Percentiles rank a stretch among this genome's conserved stretches.
These are phyloP conservation scores for Ceyx cyanopectus DNA, from an alignment of 2,113 vertebrate species.

Conservation along the genomic window DNA sequence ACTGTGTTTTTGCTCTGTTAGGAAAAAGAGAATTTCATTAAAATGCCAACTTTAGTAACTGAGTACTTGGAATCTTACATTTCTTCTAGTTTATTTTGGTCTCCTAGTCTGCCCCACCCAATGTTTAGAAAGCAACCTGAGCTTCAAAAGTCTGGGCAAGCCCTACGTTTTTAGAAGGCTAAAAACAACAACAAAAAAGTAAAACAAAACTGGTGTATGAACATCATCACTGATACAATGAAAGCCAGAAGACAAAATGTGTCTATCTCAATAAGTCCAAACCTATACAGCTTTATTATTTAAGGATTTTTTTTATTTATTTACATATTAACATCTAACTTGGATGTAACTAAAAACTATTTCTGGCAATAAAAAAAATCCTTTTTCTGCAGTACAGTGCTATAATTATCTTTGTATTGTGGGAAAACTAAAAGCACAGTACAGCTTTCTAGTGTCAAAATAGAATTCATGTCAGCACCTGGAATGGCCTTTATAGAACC, in stretches of 20 bases:
- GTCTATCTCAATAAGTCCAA: constrained; percentile 32
- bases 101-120: constrained; percentile 53
- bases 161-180: constrained; percentile 49
- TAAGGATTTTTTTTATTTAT: constrained; percentile 25
- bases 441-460: constrained; percentile 38
- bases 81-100: constrained; percentile 69
- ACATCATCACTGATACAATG: constrained; percentile 17
- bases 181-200: background rate
- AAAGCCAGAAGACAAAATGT: constrained; percentile 25
- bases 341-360: constrained; percentile 28
- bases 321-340: constrained; percentile 5
- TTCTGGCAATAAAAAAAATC: background rate
- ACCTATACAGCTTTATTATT: constrained; percentile 16
- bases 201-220: background rate
- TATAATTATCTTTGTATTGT: constrained; percentile 35
- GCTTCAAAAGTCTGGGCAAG: constrained; percentile 31
- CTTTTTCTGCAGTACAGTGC: constrained; percentile 20
- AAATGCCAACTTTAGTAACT: constrained; percentile 11
- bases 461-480: constrained; percentile 16
- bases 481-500: constrained; percentile 3
- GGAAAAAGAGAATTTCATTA: background rate
- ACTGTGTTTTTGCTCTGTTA: background rate
- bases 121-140: constrained; percentile 74
- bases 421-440: constrained; percentile 31
- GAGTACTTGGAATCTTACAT: constrained; percentile 42